These are phyloP conservation scores for Elephantulus edwardii DNA, from an alignment of 2,113 vertebrate genomes.

Conservation along the genomic window DNA sequence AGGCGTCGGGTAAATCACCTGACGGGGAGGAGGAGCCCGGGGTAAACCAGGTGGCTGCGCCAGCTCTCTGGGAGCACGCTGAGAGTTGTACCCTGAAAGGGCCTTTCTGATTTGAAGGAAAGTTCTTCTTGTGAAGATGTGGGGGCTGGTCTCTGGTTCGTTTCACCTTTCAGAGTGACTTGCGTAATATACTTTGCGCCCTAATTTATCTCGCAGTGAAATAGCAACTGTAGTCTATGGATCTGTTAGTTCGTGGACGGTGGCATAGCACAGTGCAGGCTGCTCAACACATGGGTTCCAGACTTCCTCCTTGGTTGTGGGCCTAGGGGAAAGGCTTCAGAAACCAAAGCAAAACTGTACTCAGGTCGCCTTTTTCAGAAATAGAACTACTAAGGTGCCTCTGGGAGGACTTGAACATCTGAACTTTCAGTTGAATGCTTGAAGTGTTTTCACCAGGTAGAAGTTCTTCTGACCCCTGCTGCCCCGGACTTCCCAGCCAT, in stretches of 20 bases:
- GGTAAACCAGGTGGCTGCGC: fast-evolving
- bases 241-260: neutral
- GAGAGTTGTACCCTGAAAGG: fast-evolving
- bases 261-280: fast-evolving
- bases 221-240: fast-evolving
- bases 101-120: fast-evolving
- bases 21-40: fast-evolving
- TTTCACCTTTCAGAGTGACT: neutral
- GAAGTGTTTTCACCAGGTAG: neutral
- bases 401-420: neutral
- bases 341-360: neutral
- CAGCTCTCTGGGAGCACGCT: fast-evolving
- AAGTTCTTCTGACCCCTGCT: no score
- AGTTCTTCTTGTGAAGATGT: neutral
- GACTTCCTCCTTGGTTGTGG: fast-evolving
- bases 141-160: neutral
- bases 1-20: neutral
- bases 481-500: no score
- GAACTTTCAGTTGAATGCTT: neutral
- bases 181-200: neutral
- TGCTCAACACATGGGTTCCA: no score
- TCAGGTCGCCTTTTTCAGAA: neutral
- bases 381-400: neutral
- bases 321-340: neutral
- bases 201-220: neutral